Evolutionary conservation across 35 echinoderm and acorn worm genomes (phyloP).

Genomic region (Stichopus chloronotus): DNA sequence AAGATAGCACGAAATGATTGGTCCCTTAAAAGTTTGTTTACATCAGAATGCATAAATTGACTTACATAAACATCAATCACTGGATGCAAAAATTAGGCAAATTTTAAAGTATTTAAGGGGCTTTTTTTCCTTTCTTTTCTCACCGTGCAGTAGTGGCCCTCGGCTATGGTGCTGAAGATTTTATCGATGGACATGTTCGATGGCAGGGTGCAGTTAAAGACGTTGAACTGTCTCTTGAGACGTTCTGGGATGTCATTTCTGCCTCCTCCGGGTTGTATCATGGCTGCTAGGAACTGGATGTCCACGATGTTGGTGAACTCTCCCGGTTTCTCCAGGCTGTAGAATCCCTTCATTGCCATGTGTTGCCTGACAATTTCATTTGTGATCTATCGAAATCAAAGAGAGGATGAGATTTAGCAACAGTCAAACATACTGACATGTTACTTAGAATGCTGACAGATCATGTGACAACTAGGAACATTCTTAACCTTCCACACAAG

Average conservation of each 20-base stretch:
- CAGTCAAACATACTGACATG: no score
- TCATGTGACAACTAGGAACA: no score
- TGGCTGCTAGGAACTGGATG: slow-evolving; percentile 96
- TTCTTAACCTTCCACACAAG: no score
- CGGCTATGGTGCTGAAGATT: slow-evolving; percentile 83
- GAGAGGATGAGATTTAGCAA: background rate
- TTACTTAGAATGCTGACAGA: no score
- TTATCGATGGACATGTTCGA: slow-evolving; percentile 98
- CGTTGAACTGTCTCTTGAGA: slow-evolving; percentile 97
- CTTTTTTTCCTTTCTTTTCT: background rate
- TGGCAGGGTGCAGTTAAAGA: slow-evolving; percentile 97
- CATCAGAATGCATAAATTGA: no score
- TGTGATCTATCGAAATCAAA: slow-evolving; percentile 73
- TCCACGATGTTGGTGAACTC: slow-evolving; percentile 99
- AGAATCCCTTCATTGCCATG: slow-evolving; percentile 92
- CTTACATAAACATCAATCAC: no score
- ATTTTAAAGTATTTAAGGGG: no score
- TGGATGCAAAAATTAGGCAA: no score
- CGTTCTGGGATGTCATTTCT: slow-evolving; percentile 98
- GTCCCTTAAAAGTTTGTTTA: no score
- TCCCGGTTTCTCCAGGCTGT: slow-evolving; percentile 98
- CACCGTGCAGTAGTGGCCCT: slow-evolving; percentile 94
- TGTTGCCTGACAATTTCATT: slow-evolving; percentile 98
- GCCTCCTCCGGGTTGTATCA: slow-evolving; percentile 97
- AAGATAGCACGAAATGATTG: no score